Base-by-base conservation (phyloP, 2,113 vertebrate species). In the Terrapene triunguis region DNA sequence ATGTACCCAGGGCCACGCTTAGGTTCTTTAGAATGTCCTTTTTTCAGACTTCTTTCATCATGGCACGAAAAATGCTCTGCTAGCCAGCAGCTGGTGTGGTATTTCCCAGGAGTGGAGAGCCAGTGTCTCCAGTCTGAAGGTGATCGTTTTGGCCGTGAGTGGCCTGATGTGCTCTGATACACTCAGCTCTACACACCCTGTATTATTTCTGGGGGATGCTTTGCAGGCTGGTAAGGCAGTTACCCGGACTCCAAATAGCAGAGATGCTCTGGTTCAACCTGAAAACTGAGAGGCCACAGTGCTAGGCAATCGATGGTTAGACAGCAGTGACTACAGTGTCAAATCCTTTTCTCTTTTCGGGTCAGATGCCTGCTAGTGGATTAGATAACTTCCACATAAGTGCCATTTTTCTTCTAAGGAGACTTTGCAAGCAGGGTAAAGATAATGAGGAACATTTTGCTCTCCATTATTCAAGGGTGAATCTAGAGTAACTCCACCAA, bases 131-230 rank as follows among this genome's bases (percentile, higher is more conserved):
- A 47, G 13, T 4, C 85, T 80, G 1, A 89, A 76, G 47, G 11
- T 88, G 21, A 50, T 3, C 9, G 1, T 47, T 90, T 85, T 32
- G 55, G 10, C 82, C 93, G 62, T 27, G 55, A n/a, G 17, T 4
- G 17, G 0, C 17, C 84, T 81, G 88, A 38, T 51, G 69, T 0
- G 0, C 44, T 4, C 5, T 85, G 29, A 4, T 76, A 13, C 17
- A 29, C 59, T 90, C 1, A 1, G 3, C 19, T 87, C 10, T 90
- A 1, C 2, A 94, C 42, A n/a, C 62, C 29, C 62, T n/a, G 47
- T 89, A 6, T 76, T 89, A 82, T 65, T 95, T 90, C 57, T 7
- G 3, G n/a, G 12, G 82, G 10, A 25, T 59, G 6, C 55, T 76
- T 76, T 96, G 94, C n/a, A 44, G 38, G 29, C 35, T 48, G 35